Evolutionary conservation across 2,113 vertebrate genomes (phyloP).

Genomic region (Megaceryle maxima): DNA sequence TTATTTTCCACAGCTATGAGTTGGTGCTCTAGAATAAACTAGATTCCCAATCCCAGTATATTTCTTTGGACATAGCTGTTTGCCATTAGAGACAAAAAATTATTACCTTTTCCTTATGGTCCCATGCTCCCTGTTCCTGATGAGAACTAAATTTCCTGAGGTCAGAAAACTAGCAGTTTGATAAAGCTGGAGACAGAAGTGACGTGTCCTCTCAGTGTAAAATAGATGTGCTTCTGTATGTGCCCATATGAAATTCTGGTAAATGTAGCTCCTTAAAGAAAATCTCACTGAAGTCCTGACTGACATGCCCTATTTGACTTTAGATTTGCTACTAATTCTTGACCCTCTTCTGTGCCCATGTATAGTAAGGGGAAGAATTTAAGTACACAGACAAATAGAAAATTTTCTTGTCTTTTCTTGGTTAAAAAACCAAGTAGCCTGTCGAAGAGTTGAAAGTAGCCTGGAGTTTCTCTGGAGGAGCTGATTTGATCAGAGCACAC

Average conservation of each 20-base stretch:
- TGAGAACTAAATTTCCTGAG: not conserved
- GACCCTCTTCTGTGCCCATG: rapidly evolving
- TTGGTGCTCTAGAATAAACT: not conserved
- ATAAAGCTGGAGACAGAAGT: not conserved
- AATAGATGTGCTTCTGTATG: not conserved
- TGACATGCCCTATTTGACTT: not conserved
- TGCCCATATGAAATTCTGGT: not conserved
- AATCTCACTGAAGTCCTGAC: not conserved
- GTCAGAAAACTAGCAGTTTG: not conserved
- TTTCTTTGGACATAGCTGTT: not conserved
- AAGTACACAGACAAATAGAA: not conserved
- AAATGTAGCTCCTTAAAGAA: not conserved
- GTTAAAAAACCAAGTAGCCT: not conserved
- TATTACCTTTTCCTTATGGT: not conserved
- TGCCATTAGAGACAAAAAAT: no score
- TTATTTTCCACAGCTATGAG: not conserved
- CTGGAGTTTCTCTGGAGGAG: not conserved
- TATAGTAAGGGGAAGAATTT: not conserved
- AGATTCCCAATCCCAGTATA: not conserved
- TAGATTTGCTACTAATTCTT: not conserved
- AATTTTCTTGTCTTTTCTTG: not conserved
- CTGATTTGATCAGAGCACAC: not conserved
- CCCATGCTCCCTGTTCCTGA: not conserved
- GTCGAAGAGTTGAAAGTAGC: not conserved
- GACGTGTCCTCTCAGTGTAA: not conserved